These are phyloP conservation scores for Rhinolophus ferrumequinum DNA, from an alignment of 2,113 vertebrate genomes.

Conservation along the genomic window DNA sequence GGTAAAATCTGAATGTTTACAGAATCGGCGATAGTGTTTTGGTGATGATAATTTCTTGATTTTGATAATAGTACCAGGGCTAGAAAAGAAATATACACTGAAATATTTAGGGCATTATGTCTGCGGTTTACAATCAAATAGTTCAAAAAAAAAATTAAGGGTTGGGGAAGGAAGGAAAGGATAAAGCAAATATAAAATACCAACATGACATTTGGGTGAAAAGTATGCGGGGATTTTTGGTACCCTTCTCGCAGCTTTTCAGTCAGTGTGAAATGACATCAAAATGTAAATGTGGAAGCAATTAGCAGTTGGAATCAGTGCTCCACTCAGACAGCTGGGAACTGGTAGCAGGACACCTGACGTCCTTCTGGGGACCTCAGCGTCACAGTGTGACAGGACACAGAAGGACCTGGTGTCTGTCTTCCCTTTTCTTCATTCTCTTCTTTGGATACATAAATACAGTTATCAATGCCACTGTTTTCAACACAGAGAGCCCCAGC, in stretches of 20 bases:
- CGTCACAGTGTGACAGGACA: too few species aligned
- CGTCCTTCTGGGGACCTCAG: neutral
- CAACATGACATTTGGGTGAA: neutral
- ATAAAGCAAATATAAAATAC: neutral
- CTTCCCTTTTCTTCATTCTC: neutral
- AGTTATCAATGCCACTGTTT: neutral
- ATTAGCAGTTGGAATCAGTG: neutral
- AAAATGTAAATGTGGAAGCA: neutral
- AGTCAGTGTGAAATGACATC: neutral
- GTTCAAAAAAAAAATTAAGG: neutral
- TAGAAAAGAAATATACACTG: neutral
- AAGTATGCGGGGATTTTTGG: neutral
- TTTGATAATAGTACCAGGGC: neutral
- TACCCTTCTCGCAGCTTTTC: neutral
- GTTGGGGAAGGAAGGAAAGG: neutral
- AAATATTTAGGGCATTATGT: neutral
- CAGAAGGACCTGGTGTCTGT: accelerated
- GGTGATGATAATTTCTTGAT: neutral
- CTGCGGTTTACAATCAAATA: neutral
- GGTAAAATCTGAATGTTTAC: neutral
- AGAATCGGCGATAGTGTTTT: neutral
- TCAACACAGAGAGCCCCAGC: neutral
- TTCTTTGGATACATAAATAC: neutral
- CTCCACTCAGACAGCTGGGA: neutral
- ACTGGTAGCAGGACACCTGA: neutral